Conservation (phyloP, 2,113 vertebrate species). For the Paradoxurus hermaphroditus region DNA sequence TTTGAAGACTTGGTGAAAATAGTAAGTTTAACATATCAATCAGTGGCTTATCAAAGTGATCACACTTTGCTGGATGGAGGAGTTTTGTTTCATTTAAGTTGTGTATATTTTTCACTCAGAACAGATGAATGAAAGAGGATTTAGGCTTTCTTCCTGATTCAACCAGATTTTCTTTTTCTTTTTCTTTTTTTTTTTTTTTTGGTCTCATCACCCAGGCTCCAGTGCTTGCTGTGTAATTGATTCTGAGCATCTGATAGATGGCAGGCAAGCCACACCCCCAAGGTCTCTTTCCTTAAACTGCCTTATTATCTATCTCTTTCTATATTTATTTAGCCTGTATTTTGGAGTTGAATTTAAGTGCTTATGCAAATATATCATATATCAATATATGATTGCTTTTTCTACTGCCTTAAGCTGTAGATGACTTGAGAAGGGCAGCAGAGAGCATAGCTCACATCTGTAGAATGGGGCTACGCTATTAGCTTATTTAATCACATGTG, state of each 20-base stretch:
- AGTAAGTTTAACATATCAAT: not conserved
- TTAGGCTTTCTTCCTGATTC: not conserved
- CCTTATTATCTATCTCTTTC: not conserved
- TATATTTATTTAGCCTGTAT: not conserved
- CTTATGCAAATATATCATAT: not conserved
- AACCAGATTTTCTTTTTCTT: not conserved
- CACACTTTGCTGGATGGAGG: not conserved
- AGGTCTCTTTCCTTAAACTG: not conserved
- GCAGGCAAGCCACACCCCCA: not conserved
- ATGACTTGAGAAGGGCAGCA: not conserved
- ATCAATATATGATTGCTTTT: not conserved
- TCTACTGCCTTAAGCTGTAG: not conserved
- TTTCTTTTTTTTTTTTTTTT: not conserved
- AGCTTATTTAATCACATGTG: not conserved
- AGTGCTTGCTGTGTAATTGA: not conserved
- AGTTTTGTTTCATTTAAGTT: slow-evolving; percentile 34
- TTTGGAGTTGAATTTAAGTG: not conserved
- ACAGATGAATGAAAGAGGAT: not conserved
- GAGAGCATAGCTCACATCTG: not conserved
- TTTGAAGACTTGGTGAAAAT: slow-evolving; percentile 15
- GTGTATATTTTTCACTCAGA: not conserved
- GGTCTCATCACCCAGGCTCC: not conserved
- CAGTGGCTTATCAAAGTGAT: not conserved
- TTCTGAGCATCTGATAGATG: not conserved
- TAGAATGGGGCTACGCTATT: not conserved